phyloP scores from a whole-genome alignment of 2,113 vertebrate species.

The Ptilonorhynchus violaceus region DNA sequence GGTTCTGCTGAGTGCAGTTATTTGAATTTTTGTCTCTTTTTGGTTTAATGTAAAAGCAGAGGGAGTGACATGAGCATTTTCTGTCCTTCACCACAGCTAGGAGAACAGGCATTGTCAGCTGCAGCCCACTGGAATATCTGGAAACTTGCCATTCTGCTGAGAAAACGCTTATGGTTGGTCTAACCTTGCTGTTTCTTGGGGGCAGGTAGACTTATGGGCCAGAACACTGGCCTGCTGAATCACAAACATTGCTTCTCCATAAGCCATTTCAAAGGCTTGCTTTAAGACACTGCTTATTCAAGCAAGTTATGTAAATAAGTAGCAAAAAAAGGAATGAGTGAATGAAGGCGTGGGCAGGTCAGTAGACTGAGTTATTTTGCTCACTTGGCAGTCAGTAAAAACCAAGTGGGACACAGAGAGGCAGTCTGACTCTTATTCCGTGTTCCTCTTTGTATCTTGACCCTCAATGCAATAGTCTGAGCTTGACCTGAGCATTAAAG shows the following conservation, averaged over 20 bases:
- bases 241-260: rapidly evolving
- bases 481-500: background rate
- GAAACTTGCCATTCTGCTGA: constrained; percentile 46
- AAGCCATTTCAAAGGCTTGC: background rate
- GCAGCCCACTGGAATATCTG: constrained; percentile 25
- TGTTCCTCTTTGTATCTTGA: background rate
- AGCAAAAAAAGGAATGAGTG: background rate
- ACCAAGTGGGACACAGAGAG: background rate
- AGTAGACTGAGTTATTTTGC: background rate
- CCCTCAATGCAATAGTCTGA: background rate
- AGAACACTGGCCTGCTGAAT: background rate
- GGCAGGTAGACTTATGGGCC: background rate
- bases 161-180: constrained; percentile 11
- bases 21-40: constrained; percentile 19
- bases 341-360: background rate
- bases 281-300: constrained; percentile 24
- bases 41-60: constrained; percentile 21
- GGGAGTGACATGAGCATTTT: constrained; percentile 36
- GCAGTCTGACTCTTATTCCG: background rate
- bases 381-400: background rate
- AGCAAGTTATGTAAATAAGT: constrained; percentile 52
- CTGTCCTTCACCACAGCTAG: constrained; percentile 24
- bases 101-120: constrained; percentile 3
- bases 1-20: background rate
- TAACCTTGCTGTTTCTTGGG: background rate